These are phyloP conservation scores for Tinamus major DNA, from an alignment of 2,797 vertebrate genomes.

Conservation along the genomic window DNA sequence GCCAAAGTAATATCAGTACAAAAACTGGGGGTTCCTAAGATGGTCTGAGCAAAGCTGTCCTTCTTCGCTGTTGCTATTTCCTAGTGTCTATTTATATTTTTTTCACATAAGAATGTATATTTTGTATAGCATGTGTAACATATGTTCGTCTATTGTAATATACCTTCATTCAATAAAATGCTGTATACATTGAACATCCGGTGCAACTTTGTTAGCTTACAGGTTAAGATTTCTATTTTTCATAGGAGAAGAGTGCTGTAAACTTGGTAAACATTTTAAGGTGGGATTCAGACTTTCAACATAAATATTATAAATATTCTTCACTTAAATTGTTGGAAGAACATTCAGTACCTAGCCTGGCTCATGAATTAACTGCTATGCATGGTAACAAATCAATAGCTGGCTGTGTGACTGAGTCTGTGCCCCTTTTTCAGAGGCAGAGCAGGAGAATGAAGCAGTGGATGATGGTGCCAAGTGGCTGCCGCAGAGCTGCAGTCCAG, in stretches of 20 bases:
- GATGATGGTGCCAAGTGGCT: background rate
- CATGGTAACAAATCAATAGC: background rate
- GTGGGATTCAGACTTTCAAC: background rate
- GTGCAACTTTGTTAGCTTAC: background rate
- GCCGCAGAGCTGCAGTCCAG: background rate
- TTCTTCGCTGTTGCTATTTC: slow-evolving; percentile 55
- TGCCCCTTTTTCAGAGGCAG: background rate
- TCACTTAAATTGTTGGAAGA: background rate
- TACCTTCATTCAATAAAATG: slow-evolving; percentile 78
- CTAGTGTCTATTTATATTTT: slow-evolving; percentile 79
- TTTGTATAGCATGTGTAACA: slow-evolving; percentile 82
- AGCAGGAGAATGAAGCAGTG: no score
- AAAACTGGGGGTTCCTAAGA: background rate
- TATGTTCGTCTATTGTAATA: slow-evolving; percentile 77
- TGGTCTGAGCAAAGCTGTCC: slow-evolving; percentile 14
- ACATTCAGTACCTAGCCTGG: background rate
- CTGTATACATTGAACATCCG: background rate
- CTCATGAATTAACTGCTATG: background rate
- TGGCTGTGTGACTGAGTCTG: background rate
- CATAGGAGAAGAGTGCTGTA: fast-evolving
- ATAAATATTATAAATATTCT: no score
- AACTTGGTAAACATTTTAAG: background rate
- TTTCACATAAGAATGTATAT: slow-evolving; percentile 81
- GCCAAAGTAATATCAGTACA: slow-evolving; percentile 20
- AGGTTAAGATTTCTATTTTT: background rate